Evolutionary conservation across 2,888 invertebrate species (phyloP), one percentile per base, ranked within the genome.

Genomic region (Drosophila nigricruria): DNA sequence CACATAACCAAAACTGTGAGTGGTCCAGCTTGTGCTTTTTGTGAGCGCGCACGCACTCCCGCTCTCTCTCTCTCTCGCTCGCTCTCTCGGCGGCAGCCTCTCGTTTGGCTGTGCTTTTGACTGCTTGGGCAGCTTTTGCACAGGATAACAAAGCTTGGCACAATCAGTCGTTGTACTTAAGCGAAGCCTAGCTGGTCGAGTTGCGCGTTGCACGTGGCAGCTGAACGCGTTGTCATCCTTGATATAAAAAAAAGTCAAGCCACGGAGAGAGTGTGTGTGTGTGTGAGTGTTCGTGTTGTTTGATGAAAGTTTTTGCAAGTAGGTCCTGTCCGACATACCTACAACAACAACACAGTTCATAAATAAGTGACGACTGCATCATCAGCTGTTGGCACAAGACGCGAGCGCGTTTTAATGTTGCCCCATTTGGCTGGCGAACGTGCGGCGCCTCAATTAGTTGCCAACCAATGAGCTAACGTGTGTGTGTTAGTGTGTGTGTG

Each of bases 161-260:
- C 90, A 86, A 88, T 88, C 86, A 90, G 87, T 86, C 89, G 84
- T 89, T 85, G 88, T 89, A 80, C 77, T 86, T 86, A 75, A 62
- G 86, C 72, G 75, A 72, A 86, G 73, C 85, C 71, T 70, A 56
- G 64, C 86, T 88, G 86, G 86, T 88, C 81, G 89, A 63, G 64
- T 52, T 62, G 43, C 53, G 38, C 53, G 36, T 6, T n/a, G 23
- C 36, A 16, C n/a, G 32, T 34, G 20, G 8, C 18, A 50, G 50
- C 4, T 6, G 27, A 30, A 5, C 47, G 85, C 68, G 73, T 59
- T 59, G 54, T 57, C 45, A 30, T 49, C 58, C 70, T 66, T 77
- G 76, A 79, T 75, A 70, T 43, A 36, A 47, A n/a, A 43, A 43
- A 23, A 43, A 43, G 2, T 2, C n/a, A n/a, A 18, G 47, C 50